Evolutionary conservation across 2,113 vertebrate genomes (phyloP).

Genomic region (Hypocryptadius cinnamomeus): DNA sequence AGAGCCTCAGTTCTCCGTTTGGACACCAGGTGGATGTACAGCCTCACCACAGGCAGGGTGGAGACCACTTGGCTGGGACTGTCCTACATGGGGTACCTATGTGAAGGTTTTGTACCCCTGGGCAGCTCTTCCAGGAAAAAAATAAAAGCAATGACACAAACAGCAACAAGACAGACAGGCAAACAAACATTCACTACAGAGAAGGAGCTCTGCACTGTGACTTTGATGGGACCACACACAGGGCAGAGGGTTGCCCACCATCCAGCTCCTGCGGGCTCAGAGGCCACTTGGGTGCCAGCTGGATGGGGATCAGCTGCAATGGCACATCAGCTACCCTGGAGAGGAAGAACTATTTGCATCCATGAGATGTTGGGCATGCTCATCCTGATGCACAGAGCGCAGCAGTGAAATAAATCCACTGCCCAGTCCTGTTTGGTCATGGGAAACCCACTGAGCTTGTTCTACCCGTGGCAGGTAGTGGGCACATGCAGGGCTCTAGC

Average conservation of each 20-base stretch:
- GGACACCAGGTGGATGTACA: slow-evolving; percentile 29
- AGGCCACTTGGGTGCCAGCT: not conserved
- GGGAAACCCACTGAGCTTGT: not conserved
- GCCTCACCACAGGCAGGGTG: not conserved
- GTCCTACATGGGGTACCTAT: fast-evolving
- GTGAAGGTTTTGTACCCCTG: not conserved
- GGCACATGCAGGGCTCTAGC: not conserved
- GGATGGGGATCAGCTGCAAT: not conserved
- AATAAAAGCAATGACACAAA: not conserved
- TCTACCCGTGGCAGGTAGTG: fast-evolving
- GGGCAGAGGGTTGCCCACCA: not conserved
- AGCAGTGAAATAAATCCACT: not conserved
- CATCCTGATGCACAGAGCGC: not conserved
- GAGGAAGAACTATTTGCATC: not conserved
- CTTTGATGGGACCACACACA: not conserved
- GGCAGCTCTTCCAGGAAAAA: not conserved
- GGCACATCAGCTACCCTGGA: not conserved
- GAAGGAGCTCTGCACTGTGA: not conserved
- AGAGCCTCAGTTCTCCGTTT: not conserved
- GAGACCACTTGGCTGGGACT: fast-evolving
- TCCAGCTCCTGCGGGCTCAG: not conserved
- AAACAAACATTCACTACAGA: not conserved
- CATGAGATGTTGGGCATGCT: not conserved
- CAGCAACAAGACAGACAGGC: not conserved
- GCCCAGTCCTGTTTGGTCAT: not conserved